Base-by-base conservation (phyloP, 2,888 invertebrate genomes). In the Phyto melanocephala region DNA sequence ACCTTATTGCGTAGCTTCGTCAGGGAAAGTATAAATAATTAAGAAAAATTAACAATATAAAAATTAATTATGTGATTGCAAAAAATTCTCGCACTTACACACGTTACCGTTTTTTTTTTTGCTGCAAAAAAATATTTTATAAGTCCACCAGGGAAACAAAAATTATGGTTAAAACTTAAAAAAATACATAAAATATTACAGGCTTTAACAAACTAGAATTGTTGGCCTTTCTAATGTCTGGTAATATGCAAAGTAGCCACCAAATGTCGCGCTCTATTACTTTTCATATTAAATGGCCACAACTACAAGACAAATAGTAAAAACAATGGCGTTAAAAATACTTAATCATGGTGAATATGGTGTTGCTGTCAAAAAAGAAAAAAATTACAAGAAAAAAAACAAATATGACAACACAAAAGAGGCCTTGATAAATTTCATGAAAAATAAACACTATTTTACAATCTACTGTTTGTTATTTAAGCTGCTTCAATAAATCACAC, bases 321-420 rank as follows among this genome's bases (percentile, higher is more conserved):
- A 54, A 42, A 88, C 88, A 89, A 88, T 86, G 87, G 88, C 86
- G 86, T 86, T 83, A 86, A 88, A 88, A 89, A 87, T 87, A 89
- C 87, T 89, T 88, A 87, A 89, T 89, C 89, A 89, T 88, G 86
- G 84, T 84, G 85, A 85, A 85, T 87, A 86, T 81, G 87, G 86
- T 85, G 4, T 65, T 81, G n/a, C 6, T 33, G 35, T 58, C 2
- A 37, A 17, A 74, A 52, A 33, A 22, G 28, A n/a, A 37, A 35
- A 37, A 17, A 74, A 52, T 20, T 15, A 22, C 6, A 24, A 40
- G 20, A 1, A 40, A 10, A 13, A 28, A 24, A 33, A 45, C 8
- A 15, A 3, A 35, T 20, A 63, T 11, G 22, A 10, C 47, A 24
- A 24, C 20, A 50, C 11, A 4, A 22, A 47, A 15, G 15, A 71